Evolutionary conservation across 2,797 vertebrate genomes (phyloP).

Genomic region (Tinamus major): DNA sequence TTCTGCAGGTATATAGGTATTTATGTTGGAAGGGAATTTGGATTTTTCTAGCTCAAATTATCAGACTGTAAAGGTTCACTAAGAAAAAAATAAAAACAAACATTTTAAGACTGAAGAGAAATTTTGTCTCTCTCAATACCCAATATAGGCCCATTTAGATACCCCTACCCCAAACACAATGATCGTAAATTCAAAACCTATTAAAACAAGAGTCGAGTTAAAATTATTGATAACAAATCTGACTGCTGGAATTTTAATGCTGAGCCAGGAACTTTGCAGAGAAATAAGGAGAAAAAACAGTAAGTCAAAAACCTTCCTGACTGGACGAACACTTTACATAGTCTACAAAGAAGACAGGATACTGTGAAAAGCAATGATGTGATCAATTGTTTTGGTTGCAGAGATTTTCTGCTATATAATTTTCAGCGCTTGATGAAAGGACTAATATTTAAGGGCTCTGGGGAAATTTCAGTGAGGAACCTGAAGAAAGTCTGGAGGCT

Average conservation of each 20-base stretch:
- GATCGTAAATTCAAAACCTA: neutral
- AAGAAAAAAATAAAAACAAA: neutral
- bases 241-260: neutral
- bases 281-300: neutral
- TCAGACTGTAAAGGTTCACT: neutral
- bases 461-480: neutral
- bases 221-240: neutral
- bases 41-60: neutral
- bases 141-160: neutral
- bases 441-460: neutral
- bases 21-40: neutral
- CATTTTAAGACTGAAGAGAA: neutral
- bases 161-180: neutral
- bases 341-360: neutral
- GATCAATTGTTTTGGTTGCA: neutral
- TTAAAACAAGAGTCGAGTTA: neutral
- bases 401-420: neutral
- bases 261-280: neutral
- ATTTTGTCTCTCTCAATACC: neutral
- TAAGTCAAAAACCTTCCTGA: neutral
- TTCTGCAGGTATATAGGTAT: neutral
- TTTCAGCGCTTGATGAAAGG: neutral
- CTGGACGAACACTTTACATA: neutral
- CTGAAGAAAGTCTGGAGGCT: neutral
- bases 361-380: neutral